These are phyloP conservation scores for Bicyclus anynana DNA, from an alignment of 1,140 invertebrate species.

Conservation along the genomic window DNA sequence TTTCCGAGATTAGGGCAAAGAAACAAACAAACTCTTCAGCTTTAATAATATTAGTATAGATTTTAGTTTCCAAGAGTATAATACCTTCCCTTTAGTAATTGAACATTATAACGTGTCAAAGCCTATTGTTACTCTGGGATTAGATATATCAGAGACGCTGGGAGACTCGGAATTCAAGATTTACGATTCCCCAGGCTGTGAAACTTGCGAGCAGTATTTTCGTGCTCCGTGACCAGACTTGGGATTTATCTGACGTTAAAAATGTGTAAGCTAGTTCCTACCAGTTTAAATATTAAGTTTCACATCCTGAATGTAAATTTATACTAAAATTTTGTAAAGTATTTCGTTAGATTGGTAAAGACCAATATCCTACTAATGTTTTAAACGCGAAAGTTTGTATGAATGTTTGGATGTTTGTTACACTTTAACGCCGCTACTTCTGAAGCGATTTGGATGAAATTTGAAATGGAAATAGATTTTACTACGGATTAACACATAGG, in stretches of 20 bases:
- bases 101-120: slow-evolving; percentile 22
- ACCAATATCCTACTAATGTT: too few species aligned
- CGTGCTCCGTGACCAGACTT: slow-evolving; percentile 20
- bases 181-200: slow-evolving; percentile 29
- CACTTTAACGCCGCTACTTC: too few species aligned
- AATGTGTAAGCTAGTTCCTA: background rate
- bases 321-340: background rate
- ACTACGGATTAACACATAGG: too few species aligned
- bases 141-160: slow-evolving; percentile 24
- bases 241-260: slow-evolving; percentile 10
- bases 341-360: too few species aligned
- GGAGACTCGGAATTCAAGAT: slow-evolving; percentile 31
- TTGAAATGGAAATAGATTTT: too few species aligned
- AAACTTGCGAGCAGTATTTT: slow-evolving; percentile 26
- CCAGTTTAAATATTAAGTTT: background rate
- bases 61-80: background rate
- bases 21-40: too few species aligned
- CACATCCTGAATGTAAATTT: background rate
- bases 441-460: too few species aligned
- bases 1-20: too few species aligned
- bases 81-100: background rate
- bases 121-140: slow-evolving; percentile 30
- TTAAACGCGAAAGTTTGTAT: too few species aligned
- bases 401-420: too few species aligned
- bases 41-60: too few species aligned